A percentile compares a stretch with the other conserved stretches of the same genome.
Evolutionary conservation across 2,888 invertebrate species (phyloP).

Genomic region (Temnothorax rugatulus): DNA sequence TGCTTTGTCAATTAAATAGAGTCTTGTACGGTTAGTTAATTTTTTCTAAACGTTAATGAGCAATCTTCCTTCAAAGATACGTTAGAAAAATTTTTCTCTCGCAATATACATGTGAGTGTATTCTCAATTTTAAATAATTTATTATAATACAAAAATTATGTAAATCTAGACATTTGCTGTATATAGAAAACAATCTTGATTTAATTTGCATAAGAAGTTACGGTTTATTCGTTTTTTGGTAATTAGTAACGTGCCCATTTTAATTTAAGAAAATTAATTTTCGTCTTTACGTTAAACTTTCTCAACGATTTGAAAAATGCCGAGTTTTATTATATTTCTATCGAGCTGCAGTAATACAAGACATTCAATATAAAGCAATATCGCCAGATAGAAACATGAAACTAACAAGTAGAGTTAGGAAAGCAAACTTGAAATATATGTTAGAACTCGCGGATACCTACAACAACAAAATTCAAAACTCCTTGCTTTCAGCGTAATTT

Average conservation of each 20-base stretch:
- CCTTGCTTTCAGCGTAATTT: not conserved
- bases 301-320: not conserved
- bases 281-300: not conserved
- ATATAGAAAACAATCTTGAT: not conserved
- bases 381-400: not conserved
- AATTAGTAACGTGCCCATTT: not conserved
- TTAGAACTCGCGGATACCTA: not conserved
- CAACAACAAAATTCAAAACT: not conserved
- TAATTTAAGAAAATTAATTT: not conserved
- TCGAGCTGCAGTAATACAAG: not conserved
- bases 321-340: not conserved
- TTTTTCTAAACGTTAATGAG: not conserved
- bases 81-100: not conserved
- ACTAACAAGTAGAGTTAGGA: not conserved
- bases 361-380: not conserved
- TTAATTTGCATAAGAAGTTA: not conserved
- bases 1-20: not conserved
- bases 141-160: not conserved
- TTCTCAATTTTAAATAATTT: not conserved
- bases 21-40: not conserved
- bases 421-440: not conserved
- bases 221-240: not conserved
- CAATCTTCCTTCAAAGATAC: not conserved
- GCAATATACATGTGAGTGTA: not conserved
- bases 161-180: not conserved